Base-by-base conservation (phyloP, 2,113 vertebrate species). In the Speoplatyrhinus poulsoni region DNA sequence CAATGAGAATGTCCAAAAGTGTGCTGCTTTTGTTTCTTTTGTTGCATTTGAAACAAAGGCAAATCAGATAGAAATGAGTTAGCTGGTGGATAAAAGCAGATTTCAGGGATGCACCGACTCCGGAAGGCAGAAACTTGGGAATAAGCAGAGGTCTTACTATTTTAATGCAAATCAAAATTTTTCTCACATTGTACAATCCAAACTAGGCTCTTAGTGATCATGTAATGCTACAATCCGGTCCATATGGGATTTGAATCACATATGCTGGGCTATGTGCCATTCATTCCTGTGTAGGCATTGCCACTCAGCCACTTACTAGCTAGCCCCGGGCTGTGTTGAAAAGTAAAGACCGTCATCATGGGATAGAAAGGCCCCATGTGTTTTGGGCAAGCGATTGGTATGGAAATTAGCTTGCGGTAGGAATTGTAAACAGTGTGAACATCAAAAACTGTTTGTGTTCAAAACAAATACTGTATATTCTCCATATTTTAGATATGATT, bases 301-400 rank as follows among this genome's bases (percentile, higher is more conserved):
- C 7, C 0, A 54, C 47, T 80, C 70, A 70, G 60, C 47, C 46
- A 46, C 55, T 65, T 60, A 62, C 53, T 33, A 26, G 60, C 53
- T 46, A 15, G 79, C 76, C 65, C 9, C 9, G 0, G 65, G 81
- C 72, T 78, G 68, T 69, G 66, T 60, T 70, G 62, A 64, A 65
- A 68, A 81, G 47, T 65, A 70, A 75, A 69, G 64, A 60, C 57
- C 3, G 4, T 60, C 60, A 66, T 76, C 75, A 66, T 61, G 61
- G 56, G 60, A 69, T 66, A 9, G 55, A 69, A 46, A 60, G 56
- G 11, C 48, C 46, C 70, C n/a, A 26, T 36, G n/a, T 68, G 73
- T 66, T 77, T 53, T 53, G 36, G 36, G 5, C 36, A 16, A 74
- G 60, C 6, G 1, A 65, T 77, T 80, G 68, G 53, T 60, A 67